These are phyloP conservation scores for Podiceps cristatus DNA, from an alignment of 2,113 vertebrate genomes.

Conservation along the genomic window DNA sequence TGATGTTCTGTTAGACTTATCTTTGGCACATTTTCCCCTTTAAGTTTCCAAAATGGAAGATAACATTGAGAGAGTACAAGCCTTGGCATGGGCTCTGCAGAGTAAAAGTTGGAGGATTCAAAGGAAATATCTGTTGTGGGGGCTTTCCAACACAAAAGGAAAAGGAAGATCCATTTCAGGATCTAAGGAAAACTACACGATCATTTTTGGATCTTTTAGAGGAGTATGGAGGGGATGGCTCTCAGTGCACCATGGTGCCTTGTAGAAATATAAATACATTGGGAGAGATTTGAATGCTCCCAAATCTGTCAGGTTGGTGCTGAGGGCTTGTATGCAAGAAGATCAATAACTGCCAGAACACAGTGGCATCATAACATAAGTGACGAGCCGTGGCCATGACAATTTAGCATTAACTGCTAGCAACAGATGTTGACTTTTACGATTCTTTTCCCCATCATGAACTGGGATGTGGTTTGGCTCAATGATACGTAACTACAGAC, in stretches of 20 bases:
- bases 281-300: not conserved
- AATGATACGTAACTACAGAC: not conserved
- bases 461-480: rapidly evolving
- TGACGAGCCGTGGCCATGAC: not conserved
- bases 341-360: not conserved
- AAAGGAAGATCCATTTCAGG: not conserved
- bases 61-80: not conserved
- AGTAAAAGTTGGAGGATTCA: not conserved
- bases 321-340: not conserved
- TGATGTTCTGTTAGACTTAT: not conserved
- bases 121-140: not conserved
- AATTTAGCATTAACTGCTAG: not conserved
- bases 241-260: not conserved
- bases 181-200: not conserved
- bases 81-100: not conserved
- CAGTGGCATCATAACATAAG: not conserved
- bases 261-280: not conserved
- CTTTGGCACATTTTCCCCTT: not conserved
- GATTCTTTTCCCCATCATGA: rapidly evolving
- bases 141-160: not conserved
- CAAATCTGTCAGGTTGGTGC: not conserved
- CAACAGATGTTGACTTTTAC: not conserved
- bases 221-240: not conserved
- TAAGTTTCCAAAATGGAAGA: not conserved
- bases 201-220: not conserved